Percentiles rank a stretch among this genome's conserved stretches.
These are phyloP conservation scores for Archaeoteleia sp. DNA, from an alignment of 2,888 invertebrate species.

Conservation along the genomic window DNA sequence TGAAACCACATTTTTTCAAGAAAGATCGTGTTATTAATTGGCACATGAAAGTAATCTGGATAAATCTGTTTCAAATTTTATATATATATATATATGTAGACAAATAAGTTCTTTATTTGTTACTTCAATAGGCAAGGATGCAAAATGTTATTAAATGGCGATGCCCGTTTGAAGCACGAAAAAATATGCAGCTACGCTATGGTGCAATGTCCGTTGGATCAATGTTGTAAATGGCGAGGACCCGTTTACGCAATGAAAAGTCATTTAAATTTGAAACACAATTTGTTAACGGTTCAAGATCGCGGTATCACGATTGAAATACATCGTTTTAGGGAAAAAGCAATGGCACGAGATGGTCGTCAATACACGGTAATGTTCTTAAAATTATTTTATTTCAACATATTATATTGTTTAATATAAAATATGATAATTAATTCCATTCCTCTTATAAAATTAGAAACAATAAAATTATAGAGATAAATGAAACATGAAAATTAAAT, in stretches of 20 bases:
- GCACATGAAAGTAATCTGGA: too few species aligned
- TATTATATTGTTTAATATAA: too few species aligned
- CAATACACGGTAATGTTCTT: constrained; percentile 57
- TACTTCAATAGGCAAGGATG: constrained; percentile 57
- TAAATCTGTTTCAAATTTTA: too few species aligned
- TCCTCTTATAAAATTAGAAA: too few species aligned
- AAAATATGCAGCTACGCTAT: constrained; percentile 49
- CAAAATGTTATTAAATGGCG: constrained; percentile 45
- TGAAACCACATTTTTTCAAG: background rate
- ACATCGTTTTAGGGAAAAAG: constrained; percentile 54
- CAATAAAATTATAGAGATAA: too few species aligned
- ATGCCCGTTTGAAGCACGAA: constrained; percentile 57
- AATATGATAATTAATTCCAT: too few species aligned
- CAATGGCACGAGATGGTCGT: constrained; percentile 38
- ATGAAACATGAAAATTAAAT: too few species aligned
- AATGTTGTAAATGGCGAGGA: constrained; percentile 37
- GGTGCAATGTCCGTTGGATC: constrained; percentile 52
- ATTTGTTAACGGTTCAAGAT: constrained; percentile 52
- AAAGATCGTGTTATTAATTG: too few species aligned
- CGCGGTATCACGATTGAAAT: constrained; percentile 58
- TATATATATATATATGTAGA: background rate
- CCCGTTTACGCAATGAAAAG: constrained; percentile 38
- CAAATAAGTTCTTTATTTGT: background rate
- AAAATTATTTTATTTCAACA: too few species aligned
- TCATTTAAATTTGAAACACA: constrained; percentile 57